Base-by-base conservation (phyloP, 2,888 invertebrate genomes). In the Stenichneumon culpator region DNA sequence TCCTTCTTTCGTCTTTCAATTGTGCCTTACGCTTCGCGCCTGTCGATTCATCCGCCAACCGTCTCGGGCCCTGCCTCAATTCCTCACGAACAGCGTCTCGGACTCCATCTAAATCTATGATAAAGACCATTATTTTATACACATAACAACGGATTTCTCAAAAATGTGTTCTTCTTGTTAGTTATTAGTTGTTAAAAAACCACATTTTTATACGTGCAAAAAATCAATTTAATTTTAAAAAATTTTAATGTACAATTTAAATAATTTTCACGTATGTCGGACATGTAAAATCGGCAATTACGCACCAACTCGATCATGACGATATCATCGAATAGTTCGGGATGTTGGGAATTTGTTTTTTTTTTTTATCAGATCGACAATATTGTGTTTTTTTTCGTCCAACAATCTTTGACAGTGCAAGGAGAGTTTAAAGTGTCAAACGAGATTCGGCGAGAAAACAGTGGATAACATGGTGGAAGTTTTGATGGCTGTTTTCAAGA, bases 251-350 rank as follows among this genome's bases (percentile, higher is more conserved):
- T 14, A 14, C 6, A 28, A 28, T 28, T 3, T 1, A 16, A 60
- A 22, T 44, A 14, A 19, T 25, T 25, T 44, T 19, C 11, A 16
- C 36, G 52, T 19, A 2, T n/a, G 14, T 28, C n/a, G 16, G 28
- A 16, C 2, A 57, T 50, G 25, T 50, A 32, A 19, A 6, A 9
- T 70, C 50, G 32, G 11, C n/a, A 63, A 75, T 63, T 75, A 75
- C 74, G 74, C 65, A 75, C 74, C 74, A 63, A 65, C 25, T 50
- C 47, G n/a, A 60, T 44, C 44, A 60, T 73, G 60, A 73, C 73
- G 39, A 60, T 60, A 54, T 47, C 73, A 73, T 73, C n/a, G 44
- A 44, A 54, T 22, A 14, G 44, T 57, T 60, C 16, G 60, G 22
- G 22, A 14, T 28, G 28, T 60, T 16, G 60, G 16, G 2, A 28